Conservation (phyloP, 1,140 invertebrate species). For the Triops cancriformis region DNA sequence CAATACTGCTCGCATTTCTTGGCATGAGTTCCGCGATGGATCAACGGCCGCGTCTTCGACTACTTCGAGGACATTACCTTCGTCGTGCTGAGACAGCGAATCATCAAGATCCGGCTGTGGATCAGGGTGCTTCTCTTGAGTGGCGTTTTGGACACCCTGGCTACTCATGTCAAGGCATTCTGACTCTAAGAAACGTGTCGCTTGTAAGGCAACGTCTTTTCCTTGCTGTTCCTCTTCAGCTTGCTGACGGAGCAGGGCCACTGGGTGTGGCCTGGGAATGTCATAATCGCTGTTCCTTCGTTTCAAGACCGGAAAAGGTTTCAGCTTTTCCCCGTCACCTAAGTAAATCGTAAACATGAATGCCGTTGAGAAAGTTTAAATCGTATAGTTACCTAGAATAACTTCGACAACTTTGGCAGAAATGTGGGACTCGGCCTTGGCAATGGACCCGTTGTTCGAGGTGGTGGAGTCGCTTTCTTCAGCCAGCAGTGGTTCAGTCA, state of each 20-base stretch:
- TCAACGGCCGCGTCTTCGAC: not conserved
- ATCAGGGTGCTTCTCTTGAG: too few species aligned
- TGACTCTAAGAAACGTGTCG: not conserved
- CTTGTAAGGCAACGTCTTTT: not conserved
- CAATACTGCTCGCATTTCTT: not conserved
- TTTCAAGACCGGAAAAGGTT: not conserved
- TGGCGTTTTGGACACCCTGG: too few species aligned
- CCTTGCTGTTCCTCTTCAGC: not conserved
- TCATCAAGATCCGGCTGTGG: too few species aligned
- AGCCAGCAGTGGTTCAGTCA: not conserved
- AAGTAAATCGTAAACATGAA: not conserved
- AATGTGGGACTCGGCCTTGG: not conserved
- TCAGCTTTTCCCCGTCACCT: not conserved
- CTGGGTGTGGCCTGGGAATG: not conserved
- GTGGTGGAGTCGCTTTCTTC: not conserved
- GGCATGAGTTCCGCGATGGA: not conserved
- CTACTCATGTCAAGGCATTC: not conserved
- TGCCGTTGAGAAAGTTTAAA: not conserved
- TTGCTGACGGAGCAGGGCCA: not conserved
- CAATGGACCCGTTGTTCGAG: not conserved
- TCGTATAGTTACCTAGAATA: not conserved
- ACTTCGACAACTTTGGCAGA: not conserved
- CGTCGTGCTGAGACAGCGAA: not conserved
- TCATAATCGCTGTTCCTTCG: not conserved
- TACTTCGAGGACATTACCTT: not conserved